phyloP scores from a whole-genome alignment of 2,113 vertebrate species.

The Notothenia coriiceps region DNA sequence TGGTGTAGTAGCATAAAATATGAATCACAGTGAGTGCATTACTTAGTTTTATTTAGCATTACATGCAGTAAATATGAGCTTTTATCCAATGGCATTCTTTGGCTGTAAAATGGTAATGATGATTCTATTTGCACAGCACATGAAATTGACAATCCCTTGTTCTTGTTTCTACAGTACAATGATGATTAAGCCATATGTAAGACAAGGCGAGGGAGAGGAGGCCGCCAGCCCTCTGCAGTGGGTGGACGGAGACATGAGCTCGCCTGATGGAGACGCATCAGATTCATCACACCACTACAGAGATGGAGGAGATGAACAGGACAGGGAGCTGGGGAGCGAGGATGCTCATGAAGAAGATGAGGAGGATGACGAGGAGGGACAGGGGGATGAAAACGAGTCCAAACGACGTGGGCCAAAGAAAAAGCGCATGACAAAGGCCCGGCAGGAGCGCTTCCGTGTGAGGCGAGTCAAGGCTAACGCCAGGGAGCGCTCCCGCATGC shows the following conservation, averaged over 20 bases:
- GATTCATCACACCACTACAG: slow-evolving; percentile 58
- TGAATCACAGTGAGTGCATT: background rate
- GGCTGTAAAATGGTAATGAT: background rate
- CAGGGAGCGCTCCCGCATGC: slow-evolving; percentile 94
- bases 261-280: slow-evolving; percentile 83
- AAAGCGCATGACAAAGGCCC: slow-evolving; percentile 97
- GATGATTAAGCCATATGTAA: slow-evolving; percentile 88
- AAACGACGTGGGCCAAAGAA: slow-evolving; percentile 95
- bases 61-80: background rate
- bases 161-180: slow-evolving; percentile 76
- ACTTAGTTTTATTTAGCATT: background rate
- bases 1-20: background rate
- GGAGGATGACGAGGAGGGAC: slow-evolving; percentile 83
- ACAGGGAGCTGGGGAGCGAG: slow-evolving; percentile 82
- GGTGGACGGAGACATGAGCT: slow-evolving; percentile 85
- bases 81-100: background rate
- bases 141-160: slow-evolving; percentile 1
- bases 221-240: slow-evolving; percentile 86
- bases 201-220: slow-evolving; percentile 86
- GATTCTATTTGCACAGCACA: background rate
- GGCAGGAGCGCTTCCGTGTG: slow-evolving; percentile 92
- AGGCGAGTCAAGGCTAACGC: slow-evolving; percentile 95
- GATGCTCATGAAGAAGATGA: slow-evolving; percentile 81
- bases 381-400: slow-evolving; percentile 86
- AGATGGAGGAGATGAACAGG: slow-evolving; percentile 34